Evolutionary conservation across 2,797 vertebrate species (phyloP).

Genomic region (Phyllotis vaccarum): DNA sequence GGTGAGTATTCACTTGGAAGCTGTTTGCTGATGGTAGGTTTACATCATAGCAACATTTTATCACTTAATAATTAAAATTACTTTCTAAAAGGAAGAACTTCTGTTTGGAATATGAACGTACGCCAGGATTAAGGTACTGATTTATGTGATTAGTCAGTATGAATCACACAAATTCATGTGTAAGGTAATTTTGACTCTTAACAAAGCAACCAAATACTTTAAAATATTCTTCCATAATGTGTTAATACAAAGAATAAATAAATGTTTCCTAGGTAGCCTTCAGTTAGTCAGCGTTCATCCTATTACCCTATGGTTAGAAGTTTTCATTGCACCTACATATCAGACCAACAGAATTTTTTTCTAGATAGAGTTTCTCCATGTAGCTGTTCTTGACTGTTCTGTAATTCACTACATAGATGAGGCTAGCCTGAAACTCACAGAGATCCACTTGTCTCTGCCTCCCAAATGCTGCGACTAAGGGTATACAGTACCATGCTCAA

Average conservation of each 20-base stretch:
- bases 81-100: not conserved
- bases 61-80: slow-evolving; percentile 36
- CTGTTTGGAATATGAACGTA: not conserved
- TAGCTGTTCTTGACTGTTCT: not conserved
- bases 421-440: not conserved
- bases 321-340: not conserved
- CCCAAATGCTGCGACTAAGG: not conserved
- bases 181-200: slow-evolving; percentile 41
- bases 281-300: not conserved
- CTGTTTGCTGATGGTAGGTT: slow-evolving; percentile 28
- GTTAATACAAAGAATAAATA: not conserved
- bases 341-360: not conserved
- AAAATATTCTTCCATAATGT: slow-evolving; percentile 8
- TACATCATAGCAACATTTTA: not conserved
- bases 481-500: rapidly evolving
- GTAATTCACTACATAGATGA: not conserved
- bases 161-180: slow-evolving; percentile 25
- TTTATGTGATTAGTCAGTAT: not conserved
- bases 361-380: not conserved
- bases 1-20: not conserved
- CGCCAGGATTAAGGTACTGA: not conserved
- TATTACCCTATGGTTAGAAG: not conserved
- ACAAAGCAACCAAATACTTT: not conserved
- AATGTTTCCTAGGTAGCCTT: slow-evolving; percentile 18
- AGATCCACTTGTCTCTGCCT: not conserved